Evolutionary conservation across 2,888 invertebrate species (phyloP).

Genomic region (Unio delphinus): DNA sequence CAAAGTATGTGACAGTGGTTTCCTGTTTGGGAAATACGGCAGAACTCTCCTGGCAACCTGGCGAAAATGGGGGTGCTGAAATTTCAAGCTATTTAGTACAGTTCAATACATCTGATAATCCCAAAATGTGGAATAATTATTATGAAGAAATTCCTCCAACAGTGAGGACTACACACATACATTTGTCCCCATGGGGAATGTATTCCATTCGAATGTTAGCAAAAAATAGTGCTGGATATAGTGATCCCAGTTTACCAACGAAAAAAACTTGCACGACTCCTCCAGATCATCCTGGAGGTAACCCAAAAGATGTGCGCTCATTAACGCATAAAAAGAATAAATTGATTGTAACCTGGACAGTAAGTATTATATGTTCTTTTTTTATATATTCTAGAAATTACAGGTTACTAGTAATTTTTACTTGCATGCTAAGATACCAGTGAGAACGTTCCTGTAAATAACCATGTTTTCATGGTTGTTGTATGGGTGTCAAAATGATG

Average conservation of each 20-base stretch:
- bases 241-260: constrained; percentile 65
- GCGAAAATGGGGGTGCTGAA: constrained; percentile 94
- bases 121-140: constrained; percentile 83
- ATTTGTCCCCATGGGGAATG: constrained; percentile 66
- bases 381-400: too few relatives aligned
- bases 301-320: constrained; percentile 68
- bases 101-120: constrained; percentile 93
- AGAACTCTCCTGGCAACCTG: constrained; percentile 81
- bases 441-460: too few relatives aligned
- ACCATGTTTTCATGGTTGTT: too few relatives aligned
- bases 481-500: too few relatives aligned
- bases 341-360: constrained; percentile 69
- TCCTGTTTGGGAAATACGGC: constrained; percentile 77
- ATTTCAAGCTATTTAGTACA: constrained; percentile 91
- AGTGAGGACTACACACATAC: constrained; percentile 39
- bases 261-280: constrained; percentile 58
- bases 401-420: too few relatives aligned
- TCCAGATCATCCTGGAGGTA: constrained; percentile 62
- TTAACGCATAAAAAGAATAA: constrained; percentile 65
- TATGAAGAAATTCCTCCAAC: constrained; percentile 46
- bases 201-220: constrained; percentile 70
- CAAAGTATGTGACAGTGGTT: constrained; percentile 76
- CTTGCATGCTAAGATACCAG: too few relatives aligned
- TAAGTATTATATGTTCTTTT: constrained; percentile 38
- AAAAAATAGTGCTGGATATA: constrained; percentile 67